Evolutionary conservation across 1,140 invertebrate genomes (phyloP).

Genomic region (Microplitis mediator): DNA sequence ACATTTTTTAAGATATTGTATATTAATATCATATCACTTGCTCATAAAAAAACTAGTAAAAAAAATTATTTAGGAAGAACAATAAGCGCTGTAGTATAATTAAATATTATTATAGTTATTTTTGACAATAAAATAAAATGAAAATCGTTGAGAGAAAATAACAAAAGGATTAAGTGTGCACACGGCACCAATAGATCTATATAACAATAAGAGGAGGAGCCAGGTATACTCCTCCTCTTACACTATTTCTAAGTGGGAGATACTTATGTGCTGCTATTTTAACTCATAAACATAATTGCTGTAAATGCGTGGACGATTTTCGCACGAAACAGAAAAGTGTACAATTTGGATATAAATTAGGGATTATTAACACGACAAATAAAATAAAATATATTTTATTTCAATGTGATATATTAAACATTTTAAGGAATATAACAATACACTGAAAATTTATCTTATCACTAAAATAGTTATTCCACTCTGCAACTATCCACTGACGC

Average conservation of each 20-base stretch:
- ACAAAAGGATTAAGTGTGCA: not conserved
- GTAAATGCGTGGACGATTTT: not conserved
- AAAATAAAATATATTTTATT: too few species aligned
- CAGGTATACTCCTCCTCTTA: slow-evolving; percentile 24
- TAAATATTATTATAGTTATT: not conserved
- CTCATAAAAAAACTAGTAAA: too few species aligned
- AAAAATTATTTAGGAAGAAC: not conserved
- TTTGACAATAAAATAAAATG: not conserved
- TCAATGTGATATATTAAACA: too few species aligned
- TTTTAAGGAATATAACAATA: not conserved
- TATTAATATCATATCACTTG: too few species aligned
- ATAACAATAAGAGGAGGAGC: slow-evolving; percentile 25
- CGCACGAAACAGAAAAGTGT: too few species aligned
- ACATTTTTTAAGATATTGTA: too few species aligned
- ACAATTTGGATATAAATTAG: too few species aligned
- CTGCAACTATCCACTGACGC: too few species aligned
- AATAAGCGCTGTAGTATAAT: not conserved
- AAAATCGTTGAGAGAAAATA: not conserved
- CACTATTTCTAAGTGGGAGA: slow-evolving; percentile 23
- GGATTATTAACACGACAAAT: too few species aligned
- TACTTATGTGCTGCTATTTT: not conserved
- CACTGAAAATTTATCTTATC: not conserved
- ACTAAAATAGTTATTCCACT: too few species aligned
- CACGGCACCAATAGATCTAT: slow-evolving; percentile 13
- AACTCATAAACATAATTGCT: not conserved